phyloP scores from a whole-genome alignment of 37 sponge, comb jelly and placozoan genomes.

The Hexactinellida sp. region DNA sequence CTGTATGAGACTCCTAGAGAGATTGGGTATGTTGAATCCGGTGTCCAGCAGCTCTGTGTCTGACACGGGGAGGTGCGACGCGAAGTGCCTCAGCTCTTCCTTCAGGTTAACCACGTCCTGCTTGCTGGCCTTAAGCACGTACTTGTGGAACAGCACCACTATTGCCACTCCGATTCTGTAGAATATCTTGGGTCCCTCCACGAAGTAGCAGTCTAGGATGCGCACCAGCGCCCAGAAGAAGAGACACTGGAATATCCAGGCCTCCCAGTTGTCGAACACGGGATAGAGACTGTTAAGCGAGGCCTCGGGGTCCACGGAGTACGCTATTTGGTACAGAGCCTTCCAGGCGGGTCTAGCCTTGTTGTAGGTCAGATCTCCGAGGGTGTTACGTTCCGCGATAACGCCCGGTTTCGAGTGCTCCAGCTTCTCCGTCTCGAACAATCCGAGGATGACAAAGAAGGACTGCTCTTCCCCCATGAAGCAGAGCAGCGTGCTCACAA shows the following conservation, averaged over 20 bases:
- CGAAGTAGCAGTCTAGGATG: conserved; percentile 9
- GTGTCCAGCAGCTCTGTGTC: conserved; percentile 6
- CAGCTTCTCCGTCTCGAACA: background rate
- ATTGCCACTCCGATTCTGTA: background rate
- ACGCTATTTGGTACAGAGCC: background rate
- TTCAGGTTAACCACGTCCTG: background rate
- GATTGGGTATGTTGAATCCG: background rate
- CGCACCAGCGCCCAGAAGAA: conserved; percentile 10
- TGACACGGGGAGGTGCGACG: background rate
- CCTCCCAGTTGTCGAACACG: background rate
- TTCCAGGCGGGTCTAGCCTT: background rate
- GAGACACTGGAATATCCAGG: conserved; percentile 4
- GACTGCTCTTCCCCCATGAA: background rate
- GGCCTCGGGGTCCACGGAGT: conserved; percentile 4
- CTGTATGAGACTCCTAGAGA: background rate
- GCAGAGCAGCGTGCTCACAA: background rate
- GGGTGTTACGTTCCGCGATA: conserved; percentile 9
- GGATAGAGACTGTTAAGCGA: conserved; percentile 14
- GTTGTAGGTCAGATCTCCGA: conserved; percentile 8
- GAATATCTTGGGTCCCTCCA: conserved; percentile 2
- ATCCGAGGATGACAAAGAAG: conserved; percentile 4
- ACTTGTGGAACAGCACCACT: background rate
- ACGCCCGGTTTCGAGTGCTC: background rate
- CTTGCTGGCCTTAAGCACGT: background rate
- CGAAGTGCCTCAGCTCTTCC: background rate